Evolutionary conservation across 1,140 invertebrate species (phyloP), one percentile per base, ranked within the genome.

Genomic region (Drosophila funebris): DNA sequence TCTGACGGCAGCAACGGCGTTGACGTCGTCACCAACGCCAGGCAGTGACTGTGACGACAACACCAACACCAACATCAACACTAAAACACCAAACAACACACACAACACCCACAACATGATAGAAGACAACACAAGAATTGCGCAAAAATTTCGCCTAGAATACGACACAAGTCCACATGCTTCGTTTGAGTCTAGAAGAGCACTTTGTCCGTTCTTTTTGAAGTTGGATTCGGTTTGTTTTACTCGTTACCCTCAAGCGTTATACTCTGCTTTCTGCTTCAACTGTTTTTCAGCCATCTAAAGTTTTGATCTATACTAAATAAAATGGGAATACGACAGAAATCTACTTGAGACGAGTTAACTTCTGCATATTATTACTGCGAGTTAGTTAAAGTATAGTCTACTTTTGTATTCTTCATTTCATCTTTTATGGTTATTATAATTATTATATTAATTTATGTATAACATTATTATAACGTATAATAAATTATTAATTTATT

Each of bases 21-120:
- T 63, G 61, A 57, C 60, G 64, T 66, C 69, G 81, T 60, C 56
- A 63, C 60, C 73, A 69, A 68, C 52, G 57, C 57, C 43, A 46
- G 41, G 57, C 36, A 20, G 41, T 71, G 50, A 20, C 61, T 70
- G 56, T 84, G 82, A 84, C 82, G 81, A 85, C 81, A 81, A 81
- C 71, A 78, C 62, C 75, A 62, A 68, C 57, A 82, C 43, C 46
- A 73, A 24, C 29, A 29, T 7, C 41, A 48, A 52, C 60, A 48
- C 37, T n/a, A n/a, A n/a, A 36, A 60, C 24, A 50, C 13, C 46
- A 61, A 70, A 78, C 73, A 68, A 69, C 33, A 58, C 58, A 68
- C 31, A 13, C 18, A 13, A 80, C 62, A 73, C 77, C 72, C 77
- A 57, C 56, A n/a, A 33, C 33, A 36, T 31, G 13, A 27, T 14